A percentile compares a stretch with the other conserved stretches of the same genome.
These are phyloP conservation scores for Okapia johnstoni DNA, from an alignment of 2,113 vertebrate species.

Conservation along the genomic window DNA sequence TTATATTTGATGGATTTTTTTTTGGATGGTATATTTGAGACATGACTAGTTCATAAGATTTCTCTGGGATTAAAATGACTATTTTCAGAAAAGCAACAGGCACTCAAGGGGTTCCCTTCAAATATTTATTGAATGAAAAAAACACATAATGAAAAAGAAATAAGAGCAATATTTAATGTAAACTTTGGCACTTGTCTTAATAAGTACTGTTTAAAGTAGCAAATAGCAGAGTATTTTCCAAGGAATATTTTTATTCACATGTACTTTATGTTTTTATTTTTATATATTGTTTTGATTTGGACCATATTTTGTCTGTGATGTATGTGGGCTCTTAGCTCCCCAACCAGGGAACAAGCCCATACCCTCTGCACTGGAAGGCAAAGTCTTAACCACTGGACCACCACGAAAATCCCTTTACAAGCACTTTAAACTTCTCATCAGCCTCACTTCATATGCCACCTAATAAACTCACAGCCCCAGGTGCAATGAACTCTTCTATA, in stretches of 20 bases:
- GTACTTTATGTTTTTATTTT: background rate
- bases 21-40: background rate
- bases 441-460: background rate
- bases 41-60: background rate
- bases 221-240: background rate
- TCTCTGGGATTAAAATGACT: background rate
- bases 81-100: background rate
- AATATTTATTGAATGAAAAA: background rate
- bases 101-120: background rate
- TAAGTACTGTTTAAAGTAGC: background rate
- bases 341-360: background rate
- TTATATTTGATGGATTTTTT: background rate
- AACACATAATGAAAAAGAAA: background rate
- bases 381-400: background rate
- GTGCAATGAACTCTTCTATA: background rate
- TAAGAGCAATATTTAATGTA: background rate
- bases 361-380: background rate
- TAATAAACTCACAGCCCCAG: background rate
- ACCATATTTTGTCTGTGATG: background rate
- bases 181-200: background rate
- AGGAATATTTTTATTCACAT: background rate
- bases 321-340: background rate
- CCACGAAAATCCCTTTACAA: background rate
- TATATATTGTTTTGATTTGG: background rate
- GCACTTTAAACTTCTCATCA: background rate